Base-by-base conservation (phyloP, 2,888 invertebrate species). In the Eugnorisma glareosa region DNA sequence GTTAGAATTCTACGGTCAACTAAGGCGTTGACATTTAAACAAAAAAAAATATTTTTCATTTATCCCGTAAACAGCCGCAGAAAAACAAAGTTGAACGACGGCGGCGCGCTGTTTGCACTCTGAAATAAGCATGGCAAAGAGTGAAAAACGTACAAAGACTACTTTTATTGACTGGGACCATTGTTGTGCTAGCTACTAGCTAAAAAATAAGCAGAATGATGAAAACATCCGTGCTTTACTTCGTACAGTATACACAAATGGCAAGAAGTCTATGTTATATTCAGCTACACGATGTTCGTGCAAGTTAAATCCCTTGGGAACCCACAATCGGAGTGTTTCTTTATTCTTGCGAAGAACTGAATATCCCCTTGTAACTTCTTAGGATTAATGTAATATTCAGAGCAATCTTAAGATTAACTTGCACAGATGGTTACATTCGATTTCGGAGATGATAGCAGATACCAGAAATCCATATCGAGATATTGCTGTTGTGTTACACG, bases 321-420 rank as follows among this genome's bases (percentile, higher is more conserved):
- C 54, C 54, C 69, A 31, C 35, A 66, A 66, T 57, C 51, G 35
- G 72, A 57, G 74, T 37, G 35, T 69, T 81, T 78, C 51, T 73
- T 74, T 82, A 73, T 76, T 75, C 74, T 75, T 64, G 28, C 54
- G 35, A 66, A 73, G 40, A 71, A 59, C 59, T 64, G 40, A 76
- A 73, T 61, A 74, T 79, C 40, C 73, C 76, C 73, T 79, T 64
- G 73, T 73, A 85, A 77, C 68, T 77, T 77, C 81, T 77, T 68
- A 73, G 72, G 74, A 67, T 59, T 67, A 63, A 84, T 84, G 72
- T 63, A 74, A 84, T 77, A 84, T 84, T 84, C 63, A 77, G 77
- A 40, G 57, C 64, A 81, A 75, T 81, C 81, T 77, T 43, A 57
- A 67, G 75, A 72, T 83, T 72, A 73, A 79, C 35, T 72, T 71